Evolutionary conservation across 92 coral and sea anemone genomes (phyloP), one percentile per base, ranked within the genome.

Genomic region (Ricordea florida): DNA sequence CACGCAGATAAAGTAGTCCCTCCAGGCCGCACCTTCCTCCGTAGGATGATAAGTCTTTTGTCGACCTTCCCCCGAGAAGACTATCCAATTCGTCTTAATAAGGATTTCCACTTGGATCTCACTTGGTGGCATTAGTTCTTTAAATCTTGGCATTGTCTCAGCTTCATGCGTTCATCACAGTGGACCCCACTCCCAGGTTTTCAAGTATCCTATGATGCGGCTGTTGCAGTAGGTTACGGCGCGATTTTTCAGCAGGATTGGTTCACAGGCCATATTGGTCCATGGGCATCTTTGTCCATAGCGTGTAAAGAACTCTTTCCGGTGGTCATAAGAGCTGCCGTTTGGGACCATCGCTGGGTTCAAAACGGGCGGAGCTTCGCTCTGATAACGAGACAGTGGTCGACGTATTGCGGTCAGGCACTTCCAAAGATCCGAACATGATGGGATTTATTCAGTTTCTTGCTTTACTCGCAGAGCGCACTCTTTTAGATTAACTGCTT

Each of bases 261-360:
- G 71, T 59, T 74, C 29, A 15, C 5, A 0, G 72, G 72, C 48
- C 9, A 16, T 74, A 70, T 48, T 26, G 57, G 16, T 10, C 33
- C 9, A 18, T 31, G 24, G 37, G n/a, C 29, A 28, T 23, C 78
- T 7, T 15, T 53, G 65, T 27, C 40, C 47, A 70, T 53, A 10
- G 53, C 78, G 1, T 70, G 53, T 37, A 70, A 70, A 37, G 66
- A 70, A 22, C 62, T 70, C 8, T 70, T 50, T 25, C 64, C 78
- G 0, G 53, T 70, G 46, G 31, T 29, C 2, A 20, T 52, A 23
- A 37, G 34, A 30, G 46, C 76, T 2, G 10, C 0, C 27, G n/a
- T 52, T n/a, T 52, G 76, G 76, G 76, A 14, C 30, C 40, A 7
- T 44, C 5, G 26, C 32, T 36, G 76, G 28, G 28, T 13, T 17